Evolutionary conservation across 1,140 invertebrate species (phyloP), one percentile per base, ranked within the genome.

Genomic region (Temnothorax nylanderi): DNA sequence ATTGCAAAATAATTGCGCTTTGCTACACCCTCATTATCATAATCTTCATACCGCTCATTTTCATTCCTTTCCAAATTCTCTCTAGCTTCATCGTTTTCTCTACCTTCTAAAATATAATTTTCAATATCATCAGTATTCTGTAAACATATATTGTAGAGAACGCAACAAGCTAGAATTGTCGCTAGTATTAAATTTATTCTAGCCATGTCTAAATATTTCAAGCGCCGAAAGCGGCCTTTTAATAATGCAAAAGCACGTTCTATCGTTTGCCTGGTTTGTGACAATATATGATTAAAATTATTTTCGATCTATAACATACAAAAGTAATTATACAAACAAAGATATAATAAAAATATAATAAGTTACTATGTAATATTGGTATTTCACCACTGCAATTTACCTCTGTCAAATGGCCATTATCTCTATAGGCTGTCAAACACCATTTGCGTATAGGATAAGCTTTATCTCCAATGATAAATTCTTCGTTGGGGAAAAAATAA

Each of bases 161-260:
- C 56, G 3, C 26, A 60, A 13, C 26, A 60, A 5, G 26, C 58
- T 4, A 60, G 1, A 11, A 60, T 60, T 32, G 26, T 60, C 11
- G 11, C 21, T 13, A 21, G 11, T 32, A 60, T 32, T 3, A 60
- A 60, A 60, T 60, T 21, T 4, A 26, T 10, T 13, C 58, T 60
- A 13, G 8, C 32, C 26, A 60, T 32, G 13, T 60, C 21, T 26
- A 60, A 32, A 60, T 60, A 60, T 32, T 60, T 60, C 11, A 60
- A 26, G 2, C 64, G 64, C 2, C 34, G 1, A 41, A 41, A 67
- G 4, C 37, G 64, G 4, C 64, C n/a, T 44, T 67, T 44, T 13
- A 44, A 11, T 44, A 67, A 21, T 10, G 37, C 37, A 44, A 67
- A 67, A n/a, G 65, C 65, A 67, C 64, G 65, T 44, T 67, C 65